Conservation (phyloP, 2,888 invertebrate species). For the Tiphia femorata region DNA sequence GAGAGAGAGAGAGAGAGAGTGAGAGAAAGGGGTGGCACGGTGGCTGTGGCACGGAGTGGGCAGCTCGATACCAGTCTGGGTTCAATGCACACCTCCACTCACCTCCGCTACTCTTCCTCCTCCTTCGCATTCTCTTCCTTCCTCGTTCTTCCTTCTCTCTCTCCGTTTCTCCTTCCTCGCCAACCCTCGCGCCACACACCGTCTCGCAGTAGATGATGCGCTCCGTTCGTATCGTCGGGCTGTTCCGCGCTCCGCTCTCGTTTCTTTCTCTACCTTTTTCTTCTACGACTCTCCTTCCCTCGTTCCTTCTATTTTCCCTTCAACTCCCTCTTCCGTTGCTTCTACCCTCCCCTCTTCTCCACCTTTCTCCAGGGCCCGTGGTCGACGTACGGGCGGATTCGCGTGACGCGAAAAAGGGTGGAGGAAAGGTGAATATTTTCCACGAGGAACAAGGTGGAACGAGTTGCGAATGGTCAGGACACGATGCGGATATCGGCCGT, state of each 20-base stretch:
- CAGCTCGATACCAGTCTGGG: conserved; percentile 63
- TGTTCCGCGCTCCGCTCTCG: neutral
- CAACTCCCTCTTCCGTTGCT: neutral
- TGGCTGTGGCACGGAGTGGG: conserved; percentile 38
- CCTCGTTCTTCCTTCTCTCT: neutral
- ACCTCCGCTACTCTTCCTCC: conserved; percentile 9
- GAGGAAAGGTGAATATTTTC: neutral
- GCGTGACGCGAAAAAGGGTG: neutral
- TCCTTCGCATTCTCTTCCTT: conserved; percentile 1
- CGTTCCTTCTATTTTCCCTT: conserved; percentile 5
- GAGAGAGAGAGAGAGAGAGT: conserved; percentile 18
- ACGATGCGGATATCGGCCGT: conserved; percentile 16
- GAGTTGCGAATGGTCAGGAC: conserved; percentile 44
- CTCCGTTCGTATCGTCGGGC: neutral
- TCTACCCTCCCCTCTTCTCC: conserved; percentile 3
- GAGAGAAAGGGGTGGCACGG: conserved; percentile 32
- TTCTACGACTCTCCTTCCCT: neutral
- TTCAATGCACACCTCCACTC: conserved; percentile 60
- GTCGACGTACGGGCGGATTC: conserved; percentile 1
- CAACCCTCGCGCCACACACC: too few species aligned
- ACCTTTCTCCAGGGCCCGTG: conserved; percentile 10
- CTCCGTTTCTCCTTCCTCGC: neutral
- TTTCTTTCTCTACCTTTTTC: neutral
- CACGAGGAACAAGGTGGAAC: conserved; percentile 32
- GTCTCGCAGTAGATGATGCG: too few species aligned